Conservation (phyloP, 30 jellyfish, hydroid and myxozoan species). For the Turritopsis dohrnii region DNA sequence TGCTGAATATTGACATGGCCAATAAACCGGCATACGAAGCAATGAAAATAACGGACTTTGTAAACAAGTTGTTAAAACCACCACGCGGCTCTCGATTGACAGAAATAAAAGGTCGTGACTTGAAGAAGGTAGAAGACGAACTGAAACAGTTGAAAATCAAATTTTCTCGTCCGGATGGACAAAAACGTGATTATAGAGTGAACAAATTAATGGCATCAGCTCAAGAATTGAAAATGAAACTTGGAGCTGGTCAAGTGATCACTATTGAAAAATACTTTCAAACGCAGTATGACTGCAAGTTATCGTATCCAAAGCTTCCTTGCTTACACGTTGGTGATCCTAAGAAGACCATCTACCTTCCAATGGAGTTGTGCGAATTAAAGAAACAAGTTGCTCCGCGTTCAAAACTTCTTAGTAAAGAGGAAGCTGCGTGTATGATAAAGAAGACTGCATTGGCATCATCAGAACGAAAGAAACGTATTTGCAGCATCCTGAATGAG, state of each 20-base stretch:
- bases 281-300: slow-evolving; percentile 23
- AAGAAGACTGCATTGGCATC: slow-evolving; percentile 53
- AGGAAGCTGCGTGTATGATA: slow-evolving; percentile 48
- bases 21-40: slow-evolving; percentile 42
- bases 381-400: slow-evolving; percentile 45
- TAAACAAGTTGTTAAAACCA: background rate
- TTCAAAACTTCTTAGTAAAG: slow-evolving; percentile 38
- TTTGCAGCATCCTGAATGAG: slow-evolving; percentile 15
- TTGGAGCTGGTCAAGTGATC: slow-evolving; percentile 12
- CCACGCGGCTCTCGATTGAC: background rate
- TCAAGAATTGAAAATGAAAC: slow-evolving; percentile 14
- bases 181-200: slow-evolving; percentile 44
- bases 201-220: slow-evolving; percentile 38
- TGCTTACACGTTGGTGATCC: slow-evolving; percentile 51
- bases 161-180: slow-evolving; percentile 38
- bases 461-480: slow-evolving; percentile 27
- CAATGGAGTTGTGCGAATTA: slow-evolving; percentile 55
- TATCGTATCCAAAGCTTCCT: slow-evolving; percentile 52
- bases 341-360: slow-evolving; percentile 28
- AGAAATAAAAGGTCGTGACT: slow-evolving; percentile 10
- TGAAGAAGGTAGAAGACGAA: slow-evolving; percentile 14
- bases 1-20: slow-evolving; percentile 43
- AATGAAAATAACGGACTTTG: slow-evolving; percentile 30
- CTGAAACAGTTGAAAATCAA: slow-evolving; percentile 34
- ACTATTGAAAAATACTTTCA: slow-evolving; percentile 48